A percentile compares a stretch with the other conserved stretches of the same genome.
Conservation (phyloP, 2,888 invertebrate genomes). For the Heliconius ismenius region DNA sequence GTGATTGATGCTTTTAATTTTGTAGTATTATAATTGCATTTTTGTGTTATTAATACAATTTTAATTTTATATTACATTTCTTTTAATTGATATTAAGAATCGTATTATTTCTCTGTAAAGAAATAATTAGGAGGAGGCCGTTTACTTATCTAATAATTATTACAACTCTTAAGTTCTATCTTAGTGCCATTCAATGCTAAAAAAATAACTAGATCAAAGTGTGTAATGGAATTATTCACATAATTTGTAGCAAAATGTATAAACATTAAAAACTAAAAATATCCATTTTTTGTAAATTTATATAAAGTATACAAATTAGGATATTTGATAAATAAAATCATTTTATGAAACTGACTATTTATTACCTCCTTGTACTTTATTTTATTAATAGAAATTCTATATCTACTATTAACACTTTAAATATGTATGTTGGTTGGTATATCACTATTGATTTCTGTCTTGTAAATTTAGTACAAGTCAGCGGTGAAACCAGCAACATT, state of each 20-base stretch:
- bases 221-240: neutral
- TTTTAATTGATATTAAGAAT: slow-evolving; percentile 5
- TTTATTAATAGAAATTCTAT: neutral
- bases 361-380: neutral
- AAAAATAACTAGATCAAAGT: neutral
- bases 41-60: slow-evolving; percentile 1
- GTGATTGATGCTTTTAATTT: slow-evolving; percentile 20
- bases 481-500: neutral
- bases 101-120: neutral
- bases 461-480: neutral
- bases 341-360: slow-evolving; percentile 1
- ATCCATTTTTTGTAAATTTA: slow-evolving; percentile 4
- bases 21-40: slow-evolving; percentile 10
- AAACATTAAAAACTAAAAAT: neutral
- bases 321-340: slow-evolving; percentile 17
- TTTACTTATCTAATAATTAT: slow-evolving; percentile 11
- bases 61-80: neutral
- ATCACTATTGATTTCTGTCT: no score
- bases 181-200: neutral
- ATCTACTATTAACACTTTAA: no score
- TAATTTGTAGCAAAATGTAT: neutral
- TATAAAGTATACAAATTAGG: neutral
- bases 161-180: neutral
- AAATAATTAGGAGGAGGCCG: slow-evolving; percentile 4
- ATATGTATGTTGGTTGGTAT: no score